phyloP scores from a whole-genome alignment of 2,113 vertebrate genomes.

The Nothoprocta perdicaria region DNA sequence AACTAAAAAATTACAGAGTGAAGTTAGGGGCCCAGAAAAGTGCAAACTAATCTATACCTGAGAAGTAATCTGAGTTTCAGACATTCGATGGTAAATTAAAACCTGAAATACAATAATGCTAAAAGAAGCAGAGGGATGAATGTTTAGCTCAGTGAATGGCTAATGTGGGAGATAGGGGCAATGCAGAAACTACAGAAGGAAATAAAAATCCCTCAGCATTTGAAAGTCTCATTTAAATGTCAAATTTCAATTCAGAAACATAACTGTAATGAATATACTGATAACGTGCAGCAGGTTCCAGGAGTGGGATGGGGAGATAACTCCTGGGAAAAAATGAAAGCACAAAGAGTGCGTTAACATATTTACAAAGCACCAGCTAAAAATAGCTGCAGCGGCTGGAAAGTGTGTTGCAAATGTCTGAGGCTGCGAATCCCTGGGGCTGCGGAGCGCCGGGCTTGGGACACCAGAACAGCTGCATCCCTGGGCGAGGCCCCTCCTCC shows the following conservation, averaged over 20 bases:
- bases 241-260: background rate
- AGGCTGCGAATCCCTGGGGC: background rate
- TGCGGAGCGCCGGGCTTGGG: background rate
- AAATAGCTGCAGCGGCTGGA: background rate
- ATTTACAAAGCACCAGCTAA: background rate
- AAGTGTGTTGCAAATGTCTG: background rate
- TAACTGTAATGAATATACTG: background rate
- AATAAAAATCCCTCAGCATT: background rate
- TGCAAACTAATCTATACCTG: background rate
- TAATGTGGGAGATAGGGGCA: background rate
- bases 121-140: background rate
- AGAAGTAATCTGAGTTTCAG: background rate
- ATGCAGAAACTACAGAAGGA: background rate
- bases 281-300: background rate
- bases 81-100: background rate
- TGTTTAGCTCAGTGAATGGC: background rate
- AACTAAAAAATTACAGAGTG: background rate
- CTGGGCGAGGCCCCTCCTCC: background rate
- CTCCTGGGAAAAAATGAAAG: background rate
- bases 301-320: background rate
- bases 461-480: background rate
- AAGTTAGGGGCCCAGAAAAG: background rate
- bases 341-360: background rate
- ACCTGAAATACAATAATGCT: background rate
- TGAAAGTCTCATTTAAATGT: background rate